These are phyloP conservation scores for Drosophila nigromelanica DNA, from an alignment of 1,140 invertebrate species.

Conservation along the genomic window DNA sequence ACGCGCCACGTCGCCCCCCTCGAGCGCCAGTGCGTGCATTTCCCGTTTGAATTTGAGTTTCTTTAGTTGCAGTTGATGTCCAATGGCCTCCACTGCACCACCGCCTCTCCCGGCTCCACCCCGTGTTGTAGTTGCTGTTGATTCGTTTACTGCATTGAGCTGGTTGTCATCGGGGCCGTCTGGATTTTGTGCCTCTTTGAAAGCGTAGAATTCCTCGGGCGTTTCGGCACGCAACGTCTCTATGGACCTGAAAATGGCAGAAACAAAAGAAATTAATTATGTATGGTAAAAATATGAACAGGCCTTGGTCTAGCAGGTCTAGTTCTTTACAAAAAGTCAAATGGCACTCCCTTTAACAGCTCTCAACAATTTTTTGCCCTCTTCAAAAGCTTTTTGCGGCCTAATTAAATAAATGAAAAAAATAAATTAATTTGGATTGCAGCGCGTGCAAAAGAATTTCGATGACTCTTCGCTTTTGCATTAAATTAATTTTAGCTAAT, in stretches of 20 bases:
- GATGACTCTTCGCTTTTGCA: conserved; percentile 17
- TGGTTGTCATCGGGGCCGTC: conserved; percentile 56
- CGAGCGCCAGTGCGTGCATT: conserved; percentile 70
- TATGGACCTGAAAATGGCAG: conserved; percentile 69
- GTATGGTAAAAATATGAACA: neutral
- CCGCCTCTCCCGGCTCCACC: neutral
- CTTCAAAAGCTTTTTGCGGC: conserved; percentile 23
- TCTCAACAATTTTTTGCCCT: neutral
- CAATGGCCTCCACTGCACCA: conserved; percentile 23
- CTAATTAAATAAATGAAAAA: conserved; percentile 12
- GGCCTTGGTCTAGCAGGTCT: neutral
- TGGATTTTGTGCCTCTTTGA: conserved; percentile 44
- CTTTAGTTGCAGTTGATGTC: conserved; percentile 55
- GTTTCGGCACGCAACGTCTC: conserved; percentile 76
- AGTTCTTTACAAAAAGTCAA: neutral
- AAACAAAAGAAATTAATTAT: neutral
- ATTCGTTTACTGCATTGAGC: conserved; percentile 59
- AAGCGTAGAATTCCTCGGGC: conserved; percentile 71
- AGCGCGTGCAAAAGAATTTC: neutral
- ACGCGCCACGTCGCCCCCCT: conserved; percentile 74
- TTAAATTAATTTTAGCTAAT: conserved; percentile 9
- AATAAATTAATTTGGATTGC: conserved; percentile 13
- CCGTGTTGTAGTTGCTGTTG: conserved; percentile 2
- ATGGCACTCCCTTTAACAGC: neutral
- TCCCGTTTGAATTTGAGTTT: conserved; percentile 67